Evolutionary conservation across 2,797 vertebrate genomes (phyloP), one percentile per base, ranked within the genome.

Genomic region (Mus caroli): DNA sequence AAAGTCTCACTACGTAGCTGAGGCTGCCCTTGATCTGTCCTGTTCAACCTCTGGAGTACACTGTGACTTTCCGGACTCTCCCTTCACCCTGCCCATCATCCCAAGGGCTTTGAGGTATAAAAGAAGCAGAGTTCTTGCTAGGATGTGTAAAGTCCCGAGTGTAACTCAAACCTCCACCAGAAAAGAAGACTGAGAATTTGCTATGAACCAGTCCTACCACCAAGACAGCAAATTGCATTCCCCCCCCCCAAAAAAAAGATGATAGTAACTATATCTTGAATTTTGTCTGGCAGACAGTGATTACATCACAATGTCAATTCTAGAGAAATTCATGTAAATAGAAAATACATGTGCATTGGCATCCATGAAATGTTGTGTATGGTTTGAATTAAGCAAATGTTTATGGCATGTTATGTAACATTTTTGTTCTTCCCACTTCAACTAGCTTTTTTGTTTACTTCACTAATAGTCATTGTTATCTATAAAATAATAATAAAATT

Each of bases 371-470:
- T 87, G 43, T 15, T 34, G 50, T 69, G 20, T 37, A 19, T 56
- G 40, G 88, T 91, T 90, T 94, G 73, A 95, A 22, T 96, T 80
- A 89, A 89, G 79, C 43, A 90, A 86, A 82, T 67, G 37, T 46
- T 85, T 67, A 54, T 71, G 58, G 60, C 22, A 62, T 8, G 12
- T 43, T 37, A 46, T 76, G 10, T 52, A 62, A 78, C 50, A 40
- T 71, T 85, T 40, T 87, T 56, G 52, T 37, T 78, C 34, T 56
- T 24, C n/a, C 58, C 15, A 64, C 31, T 83, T 87, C 26, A 86
- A 69, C 28, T 50, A 60, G 43, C 6, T 50, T 60, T 88, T 85
- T 54, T 54, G 17, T n/a, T 76, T 76, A 43, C 26, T 40, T 84
- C 92, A 43, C 73, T 34, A 7, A 7, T 22, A n/a, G 80, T 56